Percentiles rank a stretch among this genome's conserved stretches.
Conservation (phyloP, 2,113 vertebrate species). For the Eupsittula cactorum region DNA sequence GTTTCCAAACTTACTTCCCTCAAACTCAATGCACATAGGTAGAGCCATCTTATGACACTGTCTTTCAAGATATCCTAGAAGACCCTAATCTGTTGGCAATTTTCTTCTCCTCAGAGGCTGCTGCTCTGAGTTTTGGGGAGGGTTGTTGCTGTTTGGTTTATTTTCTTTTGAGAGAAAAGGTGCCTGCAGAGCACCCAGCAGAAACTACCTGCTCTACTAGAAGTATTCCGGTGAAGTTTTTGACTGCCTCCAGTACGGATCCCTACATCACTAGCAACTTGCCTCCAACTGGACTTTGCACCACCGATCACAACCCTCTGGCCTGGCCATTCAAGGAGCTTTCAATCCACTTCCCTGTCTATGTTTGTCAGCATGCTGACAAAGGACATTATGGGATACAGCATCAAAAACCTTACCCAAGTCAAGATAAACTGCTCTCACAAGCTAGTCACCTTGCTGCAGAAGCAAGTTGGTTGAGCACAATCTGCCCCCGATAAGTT, state of each 20-base stretch:
- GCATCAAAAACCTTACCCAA: not conserved
- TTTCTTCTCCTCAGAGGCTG: not conserved
- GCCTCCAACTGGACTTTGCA: not conserved
- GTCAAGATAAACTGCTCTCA: not conserved
- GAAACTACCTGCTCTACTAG: not conserved
- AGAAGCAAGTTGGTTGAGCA: not conserved
- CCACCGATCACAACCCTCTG: not conserved
- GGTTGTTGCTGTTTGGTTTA: not conserved
- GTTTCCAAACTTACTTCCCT: not conserved
- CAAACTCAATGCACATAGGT: not conserved
- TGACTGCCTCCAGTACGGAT: not conserved
- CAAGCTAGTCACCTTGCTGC: not conserved
- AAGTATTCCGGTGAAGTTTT: not conserved
- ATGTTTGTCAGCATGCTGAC: not conserved
- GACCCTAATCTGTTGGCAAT: not conserved
- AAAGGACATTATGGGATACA: not conserved
- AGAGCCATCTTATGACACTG: not conserved
- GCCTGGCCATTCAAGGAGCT: not conserved
- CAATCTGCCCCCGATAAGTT: not conserved
- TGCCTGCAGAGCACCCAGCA: not conserved
- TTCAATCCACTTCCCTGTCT: not conserved
- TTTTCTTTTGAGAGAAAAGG: not conserved
- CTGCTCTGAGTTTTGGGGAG: not conserved
- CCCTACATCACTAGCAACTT: not conserved
- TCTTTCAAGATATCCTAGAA: not conserved